Evolutionary conservation across 2,888 invertebrate genomes (phyloP), one percentile per base, ranked within the genome.

Genomic region (Hirtodrosophila histrioides): DNA sequence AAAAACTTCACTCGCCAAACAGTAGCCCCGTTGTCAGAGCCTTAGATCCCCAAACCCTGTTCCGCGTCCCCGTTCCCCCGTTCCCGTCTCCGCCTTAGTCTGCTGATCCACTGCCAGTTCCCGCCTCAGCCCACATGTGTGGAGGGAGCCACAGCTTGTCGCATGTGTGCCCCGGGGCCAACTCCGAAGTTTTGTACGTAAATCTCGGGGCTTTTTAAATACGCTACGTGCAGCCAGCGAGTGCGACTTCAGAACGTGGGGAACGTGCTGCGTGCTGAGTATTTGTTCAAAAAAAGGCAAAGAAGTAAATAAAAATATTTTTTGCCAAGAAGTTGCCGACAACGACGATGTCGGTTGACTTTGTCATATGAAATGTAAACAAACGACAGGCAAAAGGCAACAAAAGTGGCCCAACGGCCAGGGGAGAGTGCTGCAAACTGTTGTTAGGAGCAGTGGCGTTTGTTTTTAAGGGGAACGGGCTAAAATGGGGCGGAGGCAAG

Each of bases 341-440:
- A 66, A 77, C 51, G 60, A 56, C 33, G 78, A 61, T 57, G 80
- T 81, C 71, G 81, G 46, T 83, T 81, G 81, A 81, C 81, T 81
- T 83, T 81, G 81, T 83, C 81, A 83, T 81, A 81, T 81, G 81
- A 81, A 81, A 83, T 78, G 81, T 81, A 81, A 83, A 83, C 83
- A 83, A 81, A 77, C 81, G 81, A 78, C 83, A 65, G 81, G 64
- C 78, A 80, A 83, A 79, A 76, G 78, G 78, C 81, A 80, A 67
- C 76, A 69, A 63, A 69, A 69, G 60, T 57, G 56, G 66, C 54
- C 62, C 67, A 78, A 55, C 60, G 65, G 67, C 55, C 78, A 61
- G 31, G 40, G 53, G 39, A 23, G 46, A 27, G 29, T 11, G 24
- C 11, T 43, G 45, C 31, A 44, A 54, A 41, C 33, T 58, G 9